Percentiles rank a stretch among this genome's conserved stretches.
Conservation (phyloP, 1,140 invertebrate species). For the Oreohelix idahoensis region DNA sequence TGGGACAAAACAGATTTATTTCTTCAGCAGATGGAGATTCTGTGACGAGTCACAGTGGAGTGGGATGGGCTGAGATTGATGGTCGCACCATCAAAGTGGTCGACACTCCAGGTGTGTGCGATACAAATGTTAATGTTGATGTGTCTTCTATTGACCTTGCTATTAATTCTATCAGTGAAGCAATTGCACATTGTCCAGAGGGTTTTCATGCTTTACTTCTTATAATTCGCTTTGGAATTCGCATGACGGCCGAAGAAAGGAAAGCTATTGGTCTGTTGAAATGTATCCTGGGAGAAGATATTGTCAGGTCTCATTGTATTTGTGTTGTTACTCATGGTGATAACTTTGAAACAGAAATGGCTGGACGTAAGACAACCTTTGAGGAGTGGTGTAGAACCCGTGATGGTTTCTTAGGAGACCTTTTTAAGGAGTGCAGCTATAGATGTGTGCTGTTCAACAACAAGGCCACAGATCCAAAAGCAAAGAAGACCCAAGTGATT, state of each 20-base stretch:
- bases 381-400: constrained; percentile 18
- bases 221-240: constrained; percentile 30
- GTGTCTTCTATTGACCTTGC: constrained; percentile 15
- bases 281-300: constrained; percentile 36
- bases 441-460: constrained; percentile 41
- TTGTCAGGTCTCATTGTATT: constrained; percentile 27
- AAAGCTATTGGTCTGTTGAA: constrained; percentile 39
- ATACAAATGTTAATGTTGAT: constrained; percentile 26
- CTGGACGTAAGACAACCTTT: constrained; percentile 2
- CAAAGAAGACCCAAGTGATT: constrained; percentile 31
- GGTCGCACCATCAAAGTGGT: constrained; percentile 30
- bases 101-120: constrained; percentile 42
- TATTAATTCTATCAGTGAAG: constrained; percentile 34
- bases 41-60: constrained; percentile 2
- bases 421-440: constrained; percentile 35
- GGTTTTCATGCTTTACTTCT: constrained; percentile 36
- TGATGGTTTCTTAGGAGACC: constrained; percentile 12
- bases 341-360: constrained; percentile 36
- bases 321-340: constrained; percentile 40
- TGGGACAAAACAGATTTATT: constrained; percentile 39
- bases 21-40: constrained; percentile 12
- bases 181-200: constrained; percentile 19
- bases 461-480: constrained; percentile 21
- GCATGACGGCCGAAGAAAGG: constrained; percentile 38
- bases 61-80: constrained; percentile 7